Base-by-base conservation (phyloP, 1,140 invertebrate species). In the Drosophila punjabiensis region DNA sequence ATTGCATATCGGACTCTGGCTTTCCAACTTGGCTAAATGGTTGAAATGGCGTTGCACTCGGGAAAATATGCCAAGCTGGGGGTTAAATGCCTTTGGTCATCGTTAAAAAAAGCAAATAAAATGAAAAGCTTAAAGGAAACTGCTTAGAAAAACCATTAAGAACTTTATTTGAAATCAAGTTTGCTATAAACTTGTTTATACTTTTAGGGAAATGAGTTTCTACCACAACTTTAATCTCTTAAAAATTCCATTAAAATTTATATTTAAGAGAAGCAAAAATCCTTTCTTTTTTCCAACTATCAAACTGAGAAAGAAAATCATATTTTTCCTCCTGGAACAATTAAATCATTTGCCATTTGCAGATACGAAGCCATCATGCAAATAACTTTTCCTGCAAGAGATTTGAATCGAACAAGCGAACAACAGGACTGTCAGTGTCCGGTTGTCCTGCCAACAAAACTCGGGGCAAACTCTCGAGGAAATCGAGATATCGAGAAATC, bases 271-370 rank as follows among this genome's bases (percentile, higher is more conserved):
- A 16, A n/a, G 20, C 14, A 4, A 5, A 56, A 32, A 35, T 55
- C 53, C 18, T 55, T 24, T 20, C 9, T 1, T 10, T 2, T 20
- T 8, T 11, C 20, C 1, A 24, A 11, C 18, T 11, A 10, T 13
- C 5, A 55, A 14, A 28, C 11, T 32, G 1, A 14, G 10, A 20
- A 60, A 20, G 52, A 60, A 30, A 14, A 8, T 11, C 18, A 37
- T n/a, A 39, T 18, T 9, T 32, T 37, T 3, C 4, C 9, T 6
- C 28, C 20, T 10, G 33, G 5, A 41, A 28, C 35, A 74, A 75
- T 74, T 75, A 74, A 62, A 37, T 62, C 45, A 74, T 74, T 73
- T 75, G 69, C 55, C 71, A 75, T 32, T 74, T 61, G 55, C 70
- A 74, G 70, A 73, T 20, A 52, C 53, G 14, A 33, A 20, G 45